These are phyloP conservation scores for Thunnus maccoyii DNA, from an alignment of 2,113 vertebrate species.

Conservation along the genomic window DNA sequence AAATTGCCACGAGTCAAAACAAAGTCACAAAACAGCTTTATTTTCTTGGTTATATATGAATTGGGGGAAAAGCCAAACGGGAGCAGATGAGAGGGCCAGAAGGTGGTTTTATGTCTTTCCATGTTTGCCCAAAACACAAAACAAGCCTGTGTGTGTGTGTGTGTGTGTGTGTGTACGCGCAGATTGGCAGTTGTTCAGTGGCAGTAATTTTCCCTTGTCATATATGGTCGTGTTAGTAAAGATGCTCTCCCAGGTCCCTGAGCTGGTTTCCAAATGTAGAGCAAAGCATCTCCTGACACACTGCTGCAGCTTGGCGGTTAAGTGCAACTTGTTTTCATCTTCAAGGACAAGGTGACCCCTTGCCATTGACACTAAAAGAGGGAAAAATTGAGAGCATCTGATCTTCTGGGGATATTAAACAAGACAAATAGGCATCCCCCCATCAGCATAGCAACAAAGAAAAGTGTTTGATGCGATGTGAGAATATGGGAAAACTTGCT, in stretches of 20 bases:
- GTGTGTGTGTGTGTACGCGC: constrained; percentile 8
- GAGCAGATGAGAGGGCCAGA: constrained; percentile 66
- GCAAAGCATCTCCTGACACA: constrained; percentile 64
- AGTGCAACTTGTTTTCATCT: constrained; percentile 64
- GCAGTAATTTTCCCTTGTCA: constrained; percentile 67
- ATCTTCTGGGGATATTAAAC: constrained; percentile 69
- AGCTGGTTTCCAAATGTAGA: constrained; percentile 76
- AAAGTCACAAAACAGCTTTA: constrained; percentile 66
- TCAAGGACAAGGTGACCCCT: constrained; percentile 71
- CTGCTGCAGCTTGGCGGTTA: constrained; percentile 24
- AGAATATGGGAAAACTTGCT: constrained; percentile 25
- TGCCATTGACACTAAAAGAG: constrained; percentile 30
- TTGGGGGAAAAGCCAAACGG: constrained; percentile 44
- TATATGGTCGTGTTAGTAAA: constrained; percentile 54
- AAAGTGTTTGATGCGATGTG: constrained; percentile 31
- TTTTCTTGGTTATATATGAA: constrained; percentile 52
- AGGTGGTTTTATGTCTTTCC: constrained; percentile 59
- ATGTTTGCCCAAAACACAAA: constrained; percentile 51
- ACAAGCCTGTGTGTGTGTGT: constrained; percentile 11
- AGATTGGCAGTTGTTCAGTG: constrained; percentile 37
- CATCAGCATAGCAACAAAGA: constrained; percentile 47
- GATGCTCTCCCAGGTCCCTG: constrained; percentile 61
- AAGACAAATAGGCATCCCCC: constrained; percentile 61
- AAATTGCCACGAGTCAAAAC: constrained; percentile 61
- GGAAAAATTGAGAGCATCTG: constrained; percentile 63